Conservation (phyloP, 35 echinoderm and acorn worm genomes). For the Ophiothrix spiculata region DNA sequence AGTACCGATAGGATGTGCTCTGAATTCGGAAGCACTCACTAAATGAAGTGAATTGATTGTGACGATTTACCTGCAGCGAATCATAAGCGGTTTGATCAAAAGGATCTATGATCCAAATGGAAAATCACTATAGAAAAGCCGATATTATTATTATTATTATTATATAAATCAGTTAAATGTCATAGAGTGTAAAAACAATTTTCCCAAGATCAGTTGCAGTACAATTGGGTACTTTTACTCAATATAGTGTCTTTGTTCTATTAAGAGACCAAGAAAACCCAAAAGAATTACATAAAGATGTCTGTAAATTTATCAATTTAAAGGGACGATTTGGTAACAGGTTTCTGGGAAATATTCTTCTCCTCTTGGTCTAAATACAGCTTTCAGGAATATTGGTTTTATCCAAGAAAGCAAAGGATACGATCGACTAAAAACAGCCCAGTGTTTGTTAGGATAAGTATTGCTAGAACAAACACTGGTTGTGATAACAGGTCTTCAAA, state of each 20-base stretch:
- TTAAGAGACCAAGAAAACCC: not conserved
- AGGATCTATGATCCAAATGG: too few relatives aligned
- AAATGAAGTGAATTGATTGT: too few relatives aligned
- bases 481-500: constrained; percentile 25
- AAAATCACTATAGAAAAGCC: too few relatives aligned
- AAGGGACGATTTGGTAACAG: not conserved
- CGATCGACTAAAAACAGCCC: constrained; percentile 87
- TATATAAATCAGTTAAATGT: not conserved
- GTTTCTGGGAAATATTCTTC: not conserved
- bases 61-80: too few relatives aligned
- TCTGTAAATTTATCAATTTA: not conserved
- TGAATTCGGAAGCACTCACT: too few relatives aligned
- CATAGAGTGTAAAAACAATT: not conserved
- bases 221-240: not conserved
- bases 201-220: not conserved
- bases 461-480: constrained; percentile 52
- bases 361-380: not conserved
- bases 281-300: not conserved
- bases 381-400: not conserved
- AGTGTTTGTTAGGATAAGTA: constrained; percentile 68
- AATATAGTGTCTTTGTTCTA: not conserved
- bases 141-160: too few relatives aligned
- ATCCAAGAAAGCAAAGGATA: constrained; percentile 67
- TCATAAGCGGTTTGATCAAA: too few relatives aligned
- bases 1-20: too few relatives aligned